Evolutionary conservation across 2,797 vertebrate species (phyloP).

Genomic region (Parauchenoglanis punctatus): DNA sequence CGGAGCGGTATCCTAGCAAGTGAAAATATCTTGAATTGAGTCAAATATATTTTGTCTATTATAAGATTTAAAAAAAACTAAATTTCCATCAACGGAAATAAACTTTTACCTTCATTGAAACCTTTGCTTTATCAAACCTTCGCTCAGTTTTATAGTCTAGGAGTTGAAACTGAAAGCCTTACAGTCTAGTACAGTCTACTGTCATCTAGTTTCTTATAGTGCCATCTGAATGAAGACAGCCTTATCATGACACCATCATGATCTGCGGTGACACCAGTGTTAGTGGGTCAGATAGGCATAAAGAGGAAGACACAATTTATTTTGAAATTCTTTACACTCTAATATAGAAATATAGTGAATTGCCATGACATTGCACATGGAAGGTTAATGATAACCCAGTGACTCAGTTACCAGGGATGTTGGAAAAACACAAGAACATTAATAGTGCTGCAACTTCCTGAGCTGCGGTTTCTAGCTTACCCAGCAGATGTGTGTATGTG

Average conservation of each 20-base stretch:
- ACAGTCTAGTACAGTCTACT: background rate
- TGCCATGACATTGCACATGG: background rate
- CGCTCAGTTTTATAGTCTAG: background rate
- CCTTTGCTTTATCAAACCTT: background rate
- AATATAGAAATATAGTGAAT: background rate
- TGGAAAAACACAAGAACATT: conserved; percentile 9
- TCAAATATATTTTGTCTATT: too few species aligned
- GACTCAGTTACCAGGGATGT: background rate
- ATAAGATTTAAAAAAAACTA: background rate
- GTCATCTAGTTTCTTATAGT: background rate
- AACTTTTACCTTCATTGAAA: too few species aligned
- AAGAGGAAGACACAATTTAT: background rate
- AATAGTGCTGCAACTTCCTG: conserved; percentile 48
- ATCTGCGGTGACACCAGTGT: background rate
- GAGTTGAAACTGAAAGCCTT: conserved; percentile 25
- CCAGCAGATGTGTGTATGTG: background rate
- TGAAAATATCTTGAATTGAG: too few species aligned
- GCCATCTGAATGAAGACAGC: background rate
- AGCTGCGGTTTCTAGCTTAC: conserved; percentile 37
- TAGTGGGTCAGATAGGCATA: background rate
- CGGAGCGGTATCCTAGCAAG: background rate
- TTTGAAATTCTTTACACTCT: background rate
- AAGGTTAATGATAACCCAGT: background rate
- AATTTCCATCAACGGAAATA: too few species aligned
- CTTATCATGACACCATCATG: conserved; percentile 31